Percentiles rank a stretch among this genome's conserved stretches.
Evolutionary conservation across 2,888 invertebrate genomes (phyloP).

Genomic region (Polia nebulosa): DNA sequence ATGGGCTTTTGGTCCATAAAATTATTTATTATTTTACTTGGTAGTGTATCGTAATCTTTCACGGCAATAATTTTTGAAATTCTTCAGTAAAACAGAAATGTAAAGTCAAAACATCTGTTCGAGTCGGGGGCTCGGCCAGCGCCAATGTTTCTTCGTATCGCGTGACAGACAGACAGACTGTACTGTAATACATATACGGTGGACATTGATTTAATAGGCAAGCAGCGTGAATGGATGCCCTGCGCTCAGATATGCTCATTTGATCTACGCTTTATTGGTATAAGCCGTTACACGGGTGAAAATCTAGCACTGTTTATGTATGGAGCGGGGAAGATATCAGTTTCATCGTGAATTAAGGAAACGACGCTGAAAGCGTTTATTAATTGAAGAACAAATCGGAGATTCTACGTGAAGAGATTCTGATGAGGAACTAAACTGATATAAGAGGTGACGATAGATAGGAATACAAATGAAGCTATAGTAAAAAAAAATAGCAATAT

Average conservation of each 20-base stretch:
- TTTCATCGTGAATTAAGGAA: constrained; percentile 48
- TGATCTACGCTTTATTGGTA: constrained; percentile 74
- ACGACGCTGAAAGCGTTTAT: constrained; percentile 30
- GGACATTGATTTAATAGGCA: constrained; percentile 84
- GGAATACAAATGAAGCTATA: background rate
- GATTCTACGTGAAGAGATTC: background rate
- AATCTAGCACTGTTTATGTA: constrained; percentile 51
- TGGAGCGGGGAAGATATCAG: constrained; percentile 42
- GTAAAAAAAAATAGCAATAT: too few species aligned
- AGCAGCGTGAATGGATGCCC: constrained; percentile 78
- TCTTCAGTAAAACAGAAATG: constrained; percentile 54
- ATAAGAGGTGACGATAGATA: background rate
- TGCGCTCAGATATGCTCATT: constrained; percentile 72
- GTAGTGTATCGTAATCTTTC: constrained; percentile 35
- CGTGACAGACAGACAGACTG: constrained; percentile 77
- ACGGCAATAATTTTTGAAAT: constrained; percentile 49
- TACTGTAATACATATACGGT: constrained; percentile 79
- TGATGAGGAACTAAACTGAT: background rate
- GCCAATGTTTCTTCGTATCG: constrained; percentile 75
- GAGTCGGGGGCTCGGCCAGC: constrained; percentile 45
- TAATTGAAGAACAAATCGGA: constrained; percentile 18
- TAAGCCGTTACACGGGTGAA: constrained; percentile 57
- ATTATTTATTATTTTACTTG: constrained; percentile 35
- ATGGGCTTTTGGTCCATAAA: constrained; percentile 29
- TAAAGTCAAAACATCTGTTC: constrained; percentile 59